A percentile compares a stretch with the other conserved stretches of the same genome.
Evolutionary conservation across 1,140 invertebrate genomes (phyloP).

Genomic region (Halesus radiatus): DNA sequence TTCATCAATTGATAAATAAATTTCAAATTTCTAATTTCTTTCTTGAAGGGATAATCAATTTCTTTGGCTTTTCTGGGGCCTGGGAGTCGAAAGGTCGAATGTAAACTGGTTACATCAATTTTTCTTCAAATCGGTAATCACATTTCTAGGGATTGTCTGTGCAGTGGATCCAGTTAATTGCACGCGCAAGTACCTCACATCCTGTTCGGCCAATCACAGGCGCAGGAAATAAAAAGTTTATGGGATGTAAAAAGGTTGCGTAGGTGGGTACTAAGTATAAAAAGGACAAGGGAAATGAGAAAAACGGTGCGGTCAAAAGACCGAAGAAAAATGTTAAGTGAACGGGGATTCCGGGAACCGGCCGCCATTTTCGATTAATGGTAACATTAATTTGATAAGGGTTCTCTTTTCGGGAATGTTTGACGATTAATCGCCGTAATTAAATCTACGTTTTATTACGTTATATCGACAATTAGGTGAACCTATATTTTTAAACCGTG

Average conservation of each 20-base stretch:
- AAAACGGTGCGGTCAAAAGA: slow-evolving; percentile 27
- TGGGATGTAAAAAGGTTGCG: slow-evolving; percentile 35
- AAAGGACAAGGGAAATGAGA: slow-evolving; percentile 39
- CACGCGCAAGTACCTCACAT: slow-evolving; percentile 17
- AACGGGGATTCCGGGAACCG: neutral
- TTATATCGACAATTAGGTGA: slow-evolving; percentile 27
- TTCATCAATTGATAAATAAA: too few species aligned
- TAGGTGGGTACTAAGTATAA: slow-evolving; percentile 4
- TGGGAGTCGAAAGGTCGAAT: too few species aligned
- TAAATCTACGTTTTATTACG: slow-evolving; percentile 27
- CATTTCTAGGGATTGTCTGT: neutral
- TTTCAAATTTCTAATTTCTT: too few species aligned
- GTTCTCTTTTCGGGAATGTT: slow-evolving; percentile 26
- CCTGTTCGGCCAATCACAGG: slow-evolving; percentile 18
- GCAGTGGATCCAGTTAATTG: slow-evolving; percentile 13
- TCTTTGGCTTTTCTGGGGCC: too few species aligned
- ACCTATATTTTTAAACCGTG: neutral
- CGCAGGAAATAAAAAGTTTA: slow-evolving; percentile 27
- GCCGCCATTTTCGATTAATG: slow-evolving; percentile 39
- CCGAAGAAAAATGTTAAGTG: slow-evolving; percentile 31
- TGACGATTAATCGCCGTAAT: slow-evolving; percentile 33
- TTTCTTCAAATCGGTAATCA: too few species aligned
- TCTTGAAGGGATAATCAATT: too few species aligned
- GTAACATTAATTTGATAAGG: slow-evolving; percentile 41
- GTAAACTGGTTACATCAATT: too few species aligned